Evolutionary conservation across 92 coral and sea anemone species (phyloP), one percentile per base, ranked within the genome.

Genomic region (Palythoa heliodiscus): DNA sequence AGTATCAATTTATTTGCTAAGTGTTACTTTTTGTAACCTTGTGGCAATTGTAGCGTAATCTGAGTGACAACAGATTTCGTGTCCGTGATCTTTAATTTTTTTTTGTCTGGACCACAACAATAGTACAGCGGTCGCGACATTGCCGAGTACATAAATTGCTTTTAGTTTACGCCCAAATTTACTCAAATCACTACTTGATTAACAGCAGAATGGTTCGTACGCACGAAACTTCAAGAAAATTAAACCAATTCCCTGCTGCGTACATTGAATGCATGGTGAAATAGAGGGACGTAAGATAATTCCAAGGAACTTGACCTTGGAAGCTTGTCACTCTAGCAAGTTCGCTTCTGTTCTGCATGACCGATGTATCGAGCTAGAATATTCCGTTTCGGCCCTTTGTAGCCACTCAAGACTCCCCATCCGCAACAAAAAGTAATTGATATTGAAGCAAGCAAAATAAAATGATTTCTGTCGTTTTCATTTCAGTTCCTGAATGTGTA

Each of bases 291-390:
- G 66, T 80, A 10, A 24, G 63, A 80, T 50, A 23, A 38, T 23
- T 80, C 14, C 43, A 23, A 43, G 43, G 8, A 16, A 64, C 17
- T 64, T 79, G 74, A 80, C 84, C 84, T 66, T 66, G 58, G 22
- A 40, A 13, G 37, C 25, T 47, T 43, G 25, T 1, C 35, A 53
- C 58, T 80, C 58, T 66, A 22, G 84, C 15, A 66, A 55, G 2
- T 80, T 80, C 84, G 72, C 63, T 3, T 22, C 58, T 67, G 84
- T 80, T 80, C 84, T 80, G 84, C 84, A 66, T 64, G 84, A 80
- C 60, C 60, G 84, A 8, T 23, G 60, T 54, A 64, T 80, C 47
- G 20, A 47, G 19, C 84, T 25, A 67, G 84, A 80, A 80, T 80
- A 43, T 80, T 80, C 84, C 40, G 39, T 48, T 10, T 50, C 38